These are phyloP conservation scores for Catocala fraxini DNA, from an alignment of 2,888 invertebrate genomes.

Conservation along the genomic window DNA sequence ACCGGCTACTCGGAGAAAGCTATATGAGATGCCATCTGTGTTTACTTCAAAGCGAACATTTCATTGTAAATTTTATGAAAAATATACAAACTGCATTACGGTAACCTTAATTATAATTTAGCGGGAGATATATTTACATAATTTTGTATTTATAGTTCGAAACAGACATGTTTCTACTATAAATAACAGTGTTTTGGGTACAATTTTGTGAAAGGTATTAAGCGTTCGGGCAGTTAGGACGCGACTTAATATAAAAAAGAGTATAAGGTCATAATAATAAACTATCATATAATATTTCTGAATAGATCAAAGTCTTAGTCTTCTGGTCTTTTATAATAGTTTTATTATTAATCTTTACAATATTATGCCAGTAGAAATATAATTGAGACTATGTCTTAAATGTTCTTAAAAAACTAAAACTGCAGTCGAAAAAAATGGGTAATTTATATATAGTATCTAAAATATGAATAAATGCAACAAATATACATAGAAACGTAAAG, in stretches of 20 bases:
- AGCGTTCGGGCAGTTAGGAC: slow-evolving; percentile 43
- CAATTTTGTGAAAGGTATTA: slow-evolving; percentile 21
- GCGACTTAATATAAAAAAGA: slow-evolving; percentile 34
- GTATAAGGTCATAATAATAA: slow-evolving; percentile 31
- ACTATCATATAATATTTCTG: slow-evolving; percentile 25
- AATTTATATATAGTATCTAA: slow-evolving; percentile 47
- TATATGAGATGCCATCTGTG: slow-evolving; percentile 43
- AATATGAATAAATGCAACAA: slow-evolving; percentile 82
- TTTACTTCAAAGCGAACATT: slow-evolving; percentile 73
- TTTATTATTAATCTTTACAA: slow-evolving; percentile 30
- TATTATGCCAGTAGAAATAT: slow-evolving; percentile 49
- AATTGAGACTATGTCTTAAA: slow-evolving; percentile 54
- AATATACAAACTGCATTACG: slow-evolving; percentile 81
- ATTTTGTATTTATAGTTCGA: slow-evolving; percentile 40
- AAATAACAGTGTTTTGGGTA: slow-evolving; percentile 31
- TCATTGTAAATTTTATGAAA: slow-evolving; percentile 71
- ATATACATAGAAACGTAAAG: slow-evolving; percentile 72
- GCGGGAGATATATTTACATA: slow-evolving; percentile 78
- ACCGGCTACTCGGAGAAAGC: slow-evolving; percentile 39
- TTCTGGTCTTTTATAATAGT: slow-evolving; percentile 10
- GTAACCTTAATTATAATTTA: slow-evolving; percentile 71
- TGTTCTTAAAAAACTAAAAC: slow-evolving; percentile 62
- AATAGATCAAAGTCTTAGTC: slow-evolving; percentile 7
- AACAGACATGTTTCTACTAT: slow-evolving; percentile 43
- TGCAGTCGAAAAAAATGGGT: slow-evolving; percentile 57